Conservation (phyloP, 2,797 vertebrate species). For the Cirrhinus mrigala region DNA sequence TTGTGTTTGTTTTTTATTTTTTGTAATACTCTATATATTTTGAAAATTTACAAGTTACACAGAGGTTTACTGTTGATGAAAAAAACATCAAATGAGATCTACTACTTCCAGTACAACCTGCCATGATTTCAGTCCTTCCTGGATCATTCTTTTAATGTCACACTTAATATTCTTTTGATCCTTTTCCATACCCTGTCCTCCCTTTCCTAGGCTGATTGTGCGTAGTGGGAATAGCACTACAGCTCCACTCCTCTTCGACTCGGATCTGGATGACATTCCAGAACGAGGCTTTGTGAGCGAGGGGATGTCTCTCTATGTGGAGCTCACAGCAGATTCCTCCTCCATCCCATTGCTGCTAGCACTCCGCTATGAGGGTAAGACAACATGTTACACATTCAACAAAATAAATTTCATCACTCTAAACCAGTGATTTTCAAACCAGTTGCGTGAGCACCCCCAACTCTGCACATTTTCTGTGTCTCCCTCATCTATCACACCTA, state of each 20-base stretch:
- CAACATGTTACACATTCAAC: background rate
- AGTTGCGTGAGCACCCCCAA: too few species aligned
- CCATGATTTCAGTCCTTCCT: background rate
- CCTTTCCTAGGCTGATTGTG: conserved; percentile 82
- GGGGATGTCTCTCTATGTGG: conserved; percentile 86
- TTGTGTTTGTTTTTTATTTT: background rate
- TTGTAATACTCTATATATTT: background rate
- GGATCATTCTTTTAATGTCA: background rate
- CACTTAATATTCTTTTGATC: background rate
- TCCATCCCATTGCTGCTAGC: conserved; percentile 89
- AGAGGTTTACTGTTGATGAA: background rate
- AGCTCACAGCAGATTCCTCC: conserved; percentile 89
- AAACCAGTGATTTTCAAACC: too few species aligned
- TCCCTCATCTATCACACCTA: too few species aligned
- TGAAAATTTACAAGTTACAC: background rate
- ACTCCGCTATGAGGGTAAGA: conserved; percentile 89
- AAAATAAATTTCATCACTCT: background rate
- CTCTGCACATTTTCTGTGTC: too few species aligned
- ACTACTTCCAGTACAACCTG: background rate
- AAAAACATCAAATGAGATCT: background rate
- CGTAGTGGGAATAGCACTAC: conserved; percentile 87
- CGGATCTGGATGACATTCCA: conserved; percentile 90
- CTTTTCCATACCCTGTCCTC: background rate
- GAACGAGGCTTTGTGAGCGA: conserved; percentile 90
- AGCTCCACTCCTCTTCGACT: conserved; percentile 87